Percentiles rank a stretch among this genome's conserved stretches.
phyloP scores from a whole-genome alignment of 2,797 vertebrate species.

The Cottoperca gobio region DNA sequence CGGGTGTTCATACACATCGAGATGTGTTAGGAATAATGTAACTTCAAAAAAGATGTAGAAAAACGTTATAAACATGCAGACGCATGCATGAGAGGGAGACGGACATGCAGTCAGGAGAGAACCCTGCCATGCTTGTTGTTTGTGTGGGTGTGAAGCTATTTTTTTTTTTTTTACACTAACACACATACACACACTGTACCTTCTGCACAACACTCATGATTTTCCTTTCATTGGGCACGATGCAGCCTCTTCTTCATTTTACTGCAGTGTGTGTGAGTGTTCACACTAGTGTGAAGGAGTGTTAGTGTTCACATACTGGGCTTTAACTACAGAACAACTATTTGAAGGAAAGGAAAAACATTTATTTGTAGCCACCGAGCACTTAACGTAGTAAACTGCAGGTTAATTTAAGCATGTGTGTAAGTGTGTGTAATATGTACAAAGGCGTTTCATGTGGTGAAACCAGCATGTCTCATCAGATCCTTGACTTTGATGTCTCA shows the following conservation, averaged over 20 bases:
- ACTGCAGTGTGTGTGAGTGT: conserved; percentile 4
- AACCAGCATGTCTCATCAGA: conserved; percentile 16
- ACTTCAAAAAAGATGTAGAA: conserved; percentile 67
- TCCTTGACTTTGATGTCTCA: not conserved
- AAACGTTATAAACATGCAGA: conserved; percentile 75
- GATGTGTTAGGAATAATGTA: conserved; percentile 64
- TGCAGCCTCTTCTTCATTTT: not conserved
- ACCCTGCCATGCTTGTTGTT: conserved; percentile 73
- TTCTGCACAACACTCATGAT: conserved; percentile 17
- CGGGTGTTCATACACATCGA: conserved; percentile 57
- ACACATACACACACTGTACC: conserved; percentile 31
- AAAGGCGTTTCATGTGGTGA: conserved; percentile 5
- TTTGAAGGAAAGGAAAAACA: not conserved
- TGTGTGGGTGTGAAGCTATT: conserved; percentile 54
- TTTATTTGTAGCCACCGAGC: conserved; percentile 2
- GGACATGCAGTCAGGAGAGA: conserved; percentile 77
- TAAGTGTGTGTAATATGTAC: not conserved
- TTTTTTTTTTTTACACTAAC: not conserved
- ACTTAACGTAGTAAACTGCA: not conserved
- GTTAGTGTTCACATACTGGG: not conserved
- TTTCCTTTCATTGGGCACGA: conserved; percentile 8
- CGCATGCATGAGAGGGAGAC: conserved; percentile 77
- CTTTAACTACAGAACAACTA: not conserved
- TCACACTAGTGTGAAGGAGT: not conserved
- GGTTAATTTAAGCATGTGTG: not conserved